These are phyloP conservation scores for Origma solitaria DNA, from an alignment of 2,113 vertebrate genomes.

Conservation along the genomic window DNA sequence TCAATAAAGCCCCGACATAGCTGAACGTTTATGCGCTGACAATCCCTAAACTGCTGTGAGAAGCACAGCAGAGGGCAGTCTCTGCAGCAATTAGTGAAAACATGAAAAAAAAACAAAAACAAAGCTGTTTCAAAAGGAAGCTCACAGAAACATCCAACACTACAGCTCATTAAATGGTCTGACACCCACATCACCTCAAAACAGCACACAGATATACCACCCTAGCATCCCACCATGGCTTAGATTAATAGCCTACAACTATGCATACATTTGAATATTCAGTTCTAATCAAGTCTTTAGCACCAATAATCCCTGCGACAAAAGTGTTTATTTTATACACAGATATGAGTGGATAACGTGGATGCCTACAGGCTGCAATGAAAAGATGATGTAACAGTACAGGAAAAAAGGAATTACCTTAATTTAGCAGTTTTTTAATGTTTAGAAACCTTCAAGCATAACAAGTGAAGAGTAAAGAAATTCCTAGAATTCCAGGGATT, in stretches of 20 bases:
- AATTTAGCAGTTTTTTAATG: not conserved
- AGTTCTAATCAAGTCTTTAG: not conserved
- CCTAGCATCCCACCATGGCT: not conserved
- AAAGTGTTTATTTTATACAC: not conserved
- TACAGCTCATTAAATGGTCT: not conserved
- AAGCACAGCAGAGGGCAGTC: constrained; percentile 18
- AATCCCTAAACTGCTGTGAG: not conserved
- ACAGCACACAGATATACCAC: not conserved
- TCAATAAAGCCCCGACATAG: not conserved
- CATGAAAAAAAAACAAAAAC: not conserved
- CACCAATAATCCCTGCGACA: not conserved
- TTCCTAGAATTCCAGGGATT: constrained; percentile 55
- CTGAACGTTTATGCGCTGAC: not conserved
- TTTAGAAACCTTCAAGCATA: constrained; percentile 7
- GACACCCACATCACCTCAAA: not conserved
- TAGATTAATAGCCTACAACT: not conserved
- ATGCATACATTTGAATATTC: not conserved
- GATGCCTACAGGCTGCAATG: not conserved
- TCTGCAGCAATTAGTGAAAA: not conserved
- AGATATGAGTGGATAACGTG: not conserved
- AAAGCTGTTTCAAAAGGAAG: not conserved
- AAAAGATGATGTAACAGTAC: not conserved
- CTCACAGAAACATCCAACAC: not conserved
- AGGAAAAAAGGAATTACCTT: not conserved
- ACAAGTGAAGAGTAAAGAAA: constrained; percentile 28